Conservation (phyloP, 2,888 invertebrate genomes). For the Neoscelio sp. region DNA sequence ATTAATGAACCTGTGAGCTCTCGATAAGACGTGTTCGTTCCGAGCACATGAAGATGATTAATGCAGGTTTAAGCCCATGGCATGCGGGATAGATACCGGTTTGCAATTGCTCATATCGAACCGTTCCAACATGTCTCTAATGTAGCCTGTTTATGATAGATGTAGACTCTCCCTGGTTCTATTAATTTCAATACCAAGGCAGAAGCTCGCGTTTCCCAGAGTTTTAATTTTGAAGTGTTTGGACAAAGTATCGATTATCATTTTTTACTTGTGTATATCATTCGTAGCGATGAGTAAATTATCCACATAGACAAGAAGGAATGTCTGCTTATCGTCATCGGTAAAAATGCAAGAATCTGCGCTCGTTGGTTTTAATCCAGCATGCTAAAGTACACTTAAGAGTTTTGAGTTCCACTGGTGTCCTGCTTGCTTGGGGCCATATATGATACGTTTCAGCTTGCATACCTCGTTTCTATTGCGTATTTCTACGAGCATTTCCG, state of each 20-base stretch:
- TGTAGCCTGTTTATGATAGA: neutral
- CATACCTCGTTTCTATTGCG: slow-evolving; percentile 13
- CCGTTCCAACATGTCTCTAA: neutral
- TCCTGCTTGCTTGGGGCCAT: slow-evolving; percentile 19
- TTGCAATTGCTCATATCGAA: slow-evolving; percentile 27
- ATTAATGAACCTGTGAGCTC: neutral
- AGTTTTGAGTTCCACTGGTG: slow-evolving; percentile 19
- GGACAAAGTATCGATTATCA: neutral
- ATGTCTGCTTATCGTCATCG: neutral
- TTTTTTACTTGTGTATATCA: neutral
- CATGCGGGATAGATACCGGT: slow-evolving; percentile 5
- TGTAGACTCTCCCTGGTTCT: neutral
- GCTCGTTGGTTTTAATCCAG: neutral
- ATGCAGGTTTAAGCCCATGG: too few relatives aligned
- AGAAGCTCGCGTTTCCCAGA: neutral
- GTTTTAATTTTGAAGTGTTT: neutral
- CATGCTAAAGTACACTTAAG: neutral
- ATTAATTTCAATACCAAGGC: neutral
- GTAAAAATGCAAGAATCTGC: neutral
- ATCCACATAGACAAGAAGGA: slow-evolving; percentile 1
- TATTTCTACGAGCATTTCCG: neutral
- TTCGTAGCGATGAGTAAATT: neutral
- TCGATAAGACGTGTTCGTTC: too few relatives aligned
- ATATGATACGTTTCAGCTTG: slow-evolving; percentile 1
- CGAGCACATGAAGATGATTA: too few relatives aligned